These are phyloP conservation scores for Catocala sponsa DNA, from an alignment of 2,888 invertebrate species.

Conservation along the genomic window DNA sequence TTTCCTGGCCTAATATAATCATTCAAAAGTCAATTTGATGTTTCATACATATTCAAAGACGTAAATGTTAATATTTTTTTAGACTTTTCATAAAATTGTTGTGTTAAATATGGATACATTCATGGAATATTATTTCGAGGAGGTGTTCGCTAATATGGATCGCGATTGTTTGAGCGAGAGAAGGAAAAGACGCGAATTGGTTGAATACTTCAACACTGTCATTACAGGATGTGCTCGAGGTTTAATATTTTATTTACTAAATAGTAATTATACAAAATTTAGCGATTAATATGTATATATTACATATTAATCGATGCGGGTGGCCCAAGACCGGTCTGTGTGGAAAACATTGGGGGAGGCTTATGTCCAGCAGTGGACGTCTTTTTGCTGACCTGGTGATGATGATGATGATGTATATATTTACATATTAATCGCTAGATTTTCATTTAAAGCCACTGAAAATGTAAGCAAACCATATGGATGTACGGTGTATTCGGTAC, in stretches of 20 bases:
- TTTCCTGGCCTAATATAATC: constrained; percentile 26
- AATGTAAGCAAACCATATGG: too few relatives aligned
- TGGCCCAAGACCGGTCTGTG: too few relatives aligned
- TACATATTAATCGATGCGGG: too few relatives aligned
- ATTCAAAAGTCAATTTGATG: constrained; percentile 40
- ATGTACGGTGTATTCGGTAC: too few relatives aligned
- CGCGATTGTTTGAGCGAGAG: constrained; percentile 92
- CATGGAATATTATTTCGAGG: constrained; percentile 93
- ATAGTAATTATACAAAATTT: background rate
- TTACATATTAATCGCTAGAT: too few relatives aligned
- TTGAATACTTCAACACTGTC: constrained; percentile 93
- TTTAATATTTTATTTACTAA: constrained; percentile 41
- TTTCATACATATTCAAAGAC: constrained; percentile 9
- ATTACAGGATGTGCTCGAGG: constrained; percentile 92
- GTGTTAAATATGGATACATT: constrained; percentile 90
- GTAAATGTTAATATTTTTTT: constrained; percentile 1
- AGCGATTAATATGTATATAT: too few relatives aligned
- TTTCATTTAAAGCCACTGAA: too few relatives aligned
- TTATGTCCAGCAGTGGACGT: too few relatives aligned
- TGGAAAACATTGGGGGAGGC: too few relatives aligned
- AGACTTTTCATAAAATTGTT: constrained; percentile 19
- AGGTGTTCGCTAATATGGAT: constrained; percentile 91
- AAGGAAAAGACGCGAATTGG: constrained; percentile 91
- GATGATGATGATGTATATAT: too few relatives aligned
- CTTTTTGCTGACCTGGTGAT: too few relatives aligned